Evolutionary conservation across 1,140 invertebrate genomes (phyloP), one percentile per base, ranked within the genome.

Genomic region (Drosophila ercepeae): DNA sequence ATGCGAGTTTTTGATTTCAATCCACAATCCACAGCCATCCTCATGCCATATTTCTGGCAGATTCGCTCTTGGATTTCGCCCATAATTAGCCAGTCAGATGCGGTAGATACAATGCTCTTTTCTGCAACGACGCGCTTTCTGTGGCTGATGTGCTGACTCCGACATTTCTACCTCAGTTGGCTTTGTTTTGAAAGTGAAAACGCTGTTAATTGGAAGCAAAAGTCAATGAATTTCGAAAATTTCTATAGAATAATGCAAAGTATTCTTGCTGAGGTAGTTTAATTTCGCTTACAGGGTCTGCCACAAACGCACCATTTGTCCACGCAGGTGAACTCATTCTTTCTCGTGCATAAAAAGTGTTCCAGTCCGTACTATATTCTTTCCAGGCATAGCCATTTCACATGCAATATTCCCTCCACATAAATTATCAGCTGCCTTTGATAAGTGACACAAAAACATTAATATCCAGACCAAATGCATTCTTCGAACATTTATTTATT

Each of bases 51-150:
- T 63, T 27, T 41, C 29, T 57, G 23, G 42, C 27, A 34, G 54
- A 60, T 45, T 60, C 27, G 14, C 59, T 14, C 29, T 27, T 21
- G 36, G 7, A 19, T 2, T 14, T 7, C 14, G 11, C 8, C 39
- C 39, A 59, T 63, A 63, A 63, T 63, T 60, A 59, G 39, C 54
- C 59, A 59, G 59, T 44, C 59, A 61, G 55, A 54, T 61, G 59
- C 39, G 60, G 54, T 45, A 60, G 60, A 48, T 57, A 32, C 29
- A 32, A 32, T 32, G 29, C 29, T 11, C 29, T 32, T 32, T 32
- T 32, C 29, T 32, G 29, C 29, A 32, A 32, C 29, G 29, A 32
- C 29, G 29, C 29, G 11, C 4, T 32, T 32, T 32, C 9, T 32
- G 9, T 3, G 29, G 9, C 29, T 32, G 29, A 32, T 32, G 29